Base-by-base conservation (phyloP, 2,888 invertebrate species). In the Orthosia cruda region DNA sequence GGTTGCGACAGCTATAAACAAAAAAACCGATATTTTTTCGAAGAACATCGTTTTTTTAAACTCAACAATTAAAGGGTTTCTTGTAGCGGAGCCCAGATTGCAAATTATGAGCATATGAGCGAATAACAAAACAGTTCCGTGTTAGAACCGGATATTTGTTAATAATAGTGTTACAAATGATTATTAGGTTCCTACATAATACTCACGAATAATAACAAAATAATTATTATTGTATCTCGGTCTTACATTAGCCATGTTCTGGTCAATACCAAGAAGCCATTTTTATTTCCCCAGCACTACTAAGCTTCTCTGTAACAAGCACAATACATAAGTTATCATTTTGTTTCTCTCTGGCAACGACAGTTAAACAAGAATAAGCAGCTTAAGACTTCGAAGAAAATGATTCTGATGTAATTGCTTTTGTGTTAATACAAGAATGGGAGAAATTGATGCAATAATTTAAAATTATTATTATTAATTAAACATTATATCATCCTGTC, bases 311-410 rank as follows among this genome's bases (percentile, higher is more conserved):
- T 61, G 50, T 65, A 57, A 78, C 32, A 4, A 66, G 50, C 16
- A 57, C 52, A 62, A 77, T 62, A 62, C 55, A 72, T 65, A 72
- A 77, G 77, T 52, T 62, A 71, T 66, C 32, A 72, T 62, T 61
- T 52, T 40, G 20, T 62, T n/a, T 16, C 18, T 26, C n/a, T 49
- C 66, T 66, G 26, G 52, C 0, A 58, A 16, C 13, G n/a, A 62
- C 20, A 62, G n/a, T 26, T 16, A 13, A 61, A 63, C 32, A 54
- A 55, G 12, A 49, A 63, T 79, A 78, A 78, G 72, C 40, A 9
- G 79, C 72, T 78, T 72, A 63, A 26, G n/a, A 63, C 23, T 54
- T 57, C n/a, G 15, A 50, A 71, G 47, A 62, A 62, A 66, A 52
- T 7, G 15, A 15, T 59, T 59, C 26, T 16, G n/a, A 20, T 20